Evolutionary conservation across 1,140 invertebrate species (phyloP).

Genomic region (Elymnias hypermnestra): DNA sequence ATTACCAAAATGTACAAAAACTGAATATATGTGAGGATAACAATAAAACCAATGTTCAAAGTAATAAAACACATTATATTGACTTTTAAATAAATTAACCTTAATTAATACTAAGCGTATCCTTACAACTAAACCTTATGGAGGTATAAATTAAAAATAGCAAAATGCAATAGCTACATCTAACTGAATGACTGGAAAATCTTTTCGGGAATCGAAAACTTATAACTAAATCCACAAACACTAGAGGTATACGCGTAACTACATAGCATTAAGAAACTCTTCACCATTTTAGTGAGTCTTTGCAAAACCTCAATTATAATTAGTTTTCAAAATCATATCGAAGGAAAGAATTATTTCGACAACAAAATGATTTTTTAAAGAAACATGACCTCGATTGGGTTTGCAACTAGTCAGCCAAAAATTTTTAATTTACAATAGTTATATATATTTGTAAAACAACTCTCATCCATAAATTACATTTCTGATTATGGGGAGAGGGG

Average conservation of each 20-base stretch:
- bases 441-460: no score
- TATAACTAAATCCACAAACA: not conserved
- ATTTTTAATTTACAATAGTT: no score
- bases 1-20: no score
- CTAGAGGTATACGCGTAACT: not conserved
- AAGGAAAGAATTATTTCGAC: no score
- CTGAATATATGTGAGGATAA: not conserved
- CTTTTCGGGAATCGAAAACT: conserved; percentile 19
- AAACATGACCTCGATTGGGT: no score
- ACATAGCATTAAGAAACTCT: not conserved
- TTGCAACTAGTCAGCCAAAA: no score
- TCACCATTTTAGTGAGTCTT: no score
- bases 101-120: conserved; percentile 65
- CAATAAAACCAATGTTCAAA: conserved; percentile 41
- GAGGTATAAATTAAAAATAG: conserved; percentile 47
- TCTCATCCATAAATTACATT: no score
- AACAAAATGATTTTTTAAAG: no score
- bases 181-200: conserved; percentile 27
- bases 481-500: no score
- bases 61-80: conserved; percentile 74
- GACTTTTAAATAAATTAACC: conserved; percentile 74
- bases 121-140: conserved; percentile 50
- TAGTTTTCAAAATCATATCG: no score
- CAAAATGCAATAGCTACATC: conserved; percentile 42
- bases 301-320: no score